phyloP scores from a whole-genome alignment of 2,888 invertebrate species.

The Platycnemis pennipes region DNA sequence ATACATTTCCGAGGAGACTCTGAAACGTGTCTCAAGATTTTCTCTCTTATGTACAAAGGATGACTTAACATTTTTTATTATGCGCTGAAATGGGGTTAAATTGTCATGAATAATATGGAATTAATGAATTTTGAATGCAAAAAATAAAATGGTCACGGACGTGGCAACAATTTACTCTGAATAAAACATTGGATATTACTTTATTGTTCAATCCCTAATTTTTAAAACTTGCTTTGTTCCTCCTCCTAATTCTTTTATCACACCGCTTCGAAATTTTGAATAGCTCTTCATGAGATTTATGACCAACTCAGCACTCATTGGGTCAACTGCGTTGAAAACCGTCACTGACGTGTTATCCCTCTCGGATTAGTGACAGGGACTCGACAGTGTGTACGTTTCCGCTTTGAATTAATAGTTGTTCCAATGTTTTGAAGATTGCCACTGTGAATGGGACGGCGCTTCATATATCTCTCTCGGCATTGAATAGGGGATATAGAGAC shows the following conservation, averaged over 20 bases:
- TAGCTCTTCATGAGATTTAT: background rate
- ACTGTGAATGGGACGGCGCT: background rate
- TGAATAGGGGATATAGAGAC: background rate
- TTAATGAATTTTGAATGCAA: no score
- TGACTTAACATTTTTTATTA: no score
- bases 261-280: background rate
- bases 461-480: background rate
- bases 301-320: background rate
- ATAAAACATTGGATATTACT: no score
- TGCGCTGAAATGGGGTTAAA: no score
- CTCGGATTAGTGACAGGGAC: background rate
- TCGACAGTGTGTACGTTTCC: background rate
- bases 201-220: no score
- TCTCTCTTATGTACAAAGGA: no score
- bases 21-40: no score
- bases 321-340: background rate
- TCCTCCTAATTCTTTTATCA: background rate
- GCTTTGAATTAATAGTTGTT: background rate
- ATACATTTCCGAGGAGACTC: no score
- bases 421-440: background rate
- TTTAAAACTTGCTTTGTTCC: background rate
- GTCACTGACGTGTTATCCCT: background rate
- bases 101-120: no score
- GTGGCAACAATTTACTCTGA: no score
- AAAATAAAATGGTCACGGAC: no score